Evolutionary conservation across 2,113 vertebrate genomes (phyloP).

Genomic region (Neolamprologus variostigma): DNA sequence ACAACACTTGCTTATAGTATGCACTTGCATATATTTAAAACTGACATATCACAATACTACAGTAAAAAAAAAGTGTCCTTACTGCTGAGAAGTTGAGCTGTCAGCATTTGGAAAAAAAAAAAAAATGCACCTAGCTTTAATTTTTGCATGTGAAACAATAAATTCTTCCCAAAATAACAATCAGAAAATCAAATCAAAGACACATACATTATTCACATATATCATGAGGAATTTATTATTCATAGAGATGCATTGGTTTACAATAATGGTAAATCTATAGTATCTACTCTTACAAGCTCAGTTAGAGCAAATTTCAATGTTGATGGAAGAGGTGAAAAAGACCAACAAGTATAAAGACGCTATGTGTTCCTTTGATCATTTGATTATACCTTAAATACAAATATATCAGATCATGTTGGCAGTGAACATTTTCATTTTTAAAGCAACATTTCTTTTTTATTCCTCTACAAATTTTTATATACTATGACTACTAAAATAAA

Average conservation of each 20-base stretch:
- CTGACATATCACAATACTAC: not conserved
- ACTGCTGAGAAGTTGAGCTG: not conserved
- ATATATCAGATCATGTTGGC: slow-evolving; percentile 60
- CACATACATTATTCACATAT: slow-evolving; percentile 4
- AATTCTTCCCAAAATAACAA: not conserved
- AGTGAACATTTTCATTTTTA: slow-evolving; percentile 51
- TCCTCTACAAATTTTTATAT: slow-evolving; percentile 31
- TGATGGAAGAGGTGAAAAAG: slow-evolving; percentile 38
- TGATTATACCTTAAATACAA: slow-evolving; percentile 58
- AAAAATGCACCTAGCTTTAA: not conserved
- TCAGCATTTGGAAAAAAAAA: not conserved
- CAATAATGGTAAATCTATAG: slow-evolving; percentile 58
- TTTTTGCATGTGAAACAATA: not conserved
- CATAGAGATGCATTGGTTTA: slow-evolving; percentile 63
- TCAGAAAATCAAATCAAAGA: not conserved
- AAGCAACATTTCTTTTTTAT: slow-evolving; percentile 2
- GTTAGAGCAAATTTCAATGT: slow-evolving; percentile 40
- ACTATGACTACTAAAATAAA: slow-evolving; percentile 53
- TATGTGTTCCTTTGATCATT: slow-evolving; percentile 30
- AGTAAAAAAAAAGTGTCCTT: not conserved
- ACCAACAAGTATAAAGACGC: slow-evolving; percentile 49
- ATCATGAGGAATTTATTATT: slow-evolving; percentile 64
- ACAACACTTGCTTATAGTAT: not conserved
- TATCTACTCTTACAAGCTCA: slow-evolving; percentile 51
- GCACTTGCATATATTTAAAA: not conserved